Evolutionary conservation across 2,113 vertebrate genomes (phyloP).

Genomic region (Motacilla alba): DNA sequence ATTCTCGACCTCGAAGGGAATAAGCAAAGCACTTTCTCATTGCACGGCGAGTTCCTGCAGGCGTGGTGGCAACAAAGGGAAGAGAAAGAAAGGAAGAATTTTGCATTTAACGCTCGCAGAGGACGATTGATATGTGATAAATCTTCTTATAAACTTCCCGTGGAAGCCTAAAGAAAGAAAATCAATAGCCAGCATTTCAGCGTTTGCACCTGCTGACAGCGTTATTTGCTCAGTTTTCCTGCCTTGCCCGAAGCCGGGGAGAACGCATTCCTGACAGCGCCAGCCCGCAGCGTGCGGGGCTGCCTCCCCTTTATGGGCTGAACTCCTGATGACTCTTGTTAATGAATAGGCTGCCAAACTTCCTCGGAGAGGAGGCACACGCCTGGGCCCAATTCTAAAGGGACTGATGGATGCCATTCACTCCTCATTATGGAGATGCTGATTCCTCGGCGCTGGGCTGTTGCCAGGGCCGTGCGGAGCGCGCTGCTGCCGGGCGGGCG

Average conservation of each 20-base stretch:
- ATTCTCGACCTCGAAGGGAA: not conserved
- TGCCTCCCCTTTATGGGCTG: slow-evolving; percentile 62
- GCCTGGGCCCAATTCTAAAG: slow-evolving; percentile 75
- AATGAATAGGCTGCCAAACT: slow-evolving; percentile 84
- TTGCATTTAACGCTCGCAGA: not conserved
- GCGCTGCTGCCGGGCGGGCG: not conserved
- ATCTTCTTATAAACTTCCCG: not conserved
- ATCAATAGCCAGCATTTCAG: not conserved
- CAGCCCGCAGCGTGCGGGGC: not conserved
- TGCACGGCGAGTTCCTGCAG: not conserved
- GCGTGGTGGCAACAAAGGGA: not conserved
- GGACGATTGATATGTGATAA: not conserved
- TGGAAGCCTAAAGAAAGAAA: slow-evolving; percentile 12
- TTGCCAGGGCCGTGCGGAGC: slow-evolving; percentile 73
- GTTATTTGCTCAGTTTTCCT: not conserved
- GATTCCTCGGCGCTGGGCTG: slow-evolving; percentile 80
- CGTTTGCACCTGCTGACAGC: slow-evolving; percentile 25
- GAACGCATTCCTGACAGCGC: slow-evolving; percentile 6
- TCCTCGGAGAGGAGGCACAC: slow-evolving; percentile 67
- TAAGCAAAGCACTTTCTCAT: not conserved
- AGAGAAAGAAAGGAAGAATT: not conserved
- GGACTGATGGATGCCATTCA: slow-evolving; percentile 81
- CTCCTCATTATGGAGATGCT: slow-evolving; percentile 82
- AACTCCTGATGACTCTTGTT: slow-evolving; percentile 76
- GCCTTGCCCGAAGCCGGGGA: not conserved